Conservation (phyloP, 2,888 invertebrate genomes). For the Agrochola circellaris region DNA sequence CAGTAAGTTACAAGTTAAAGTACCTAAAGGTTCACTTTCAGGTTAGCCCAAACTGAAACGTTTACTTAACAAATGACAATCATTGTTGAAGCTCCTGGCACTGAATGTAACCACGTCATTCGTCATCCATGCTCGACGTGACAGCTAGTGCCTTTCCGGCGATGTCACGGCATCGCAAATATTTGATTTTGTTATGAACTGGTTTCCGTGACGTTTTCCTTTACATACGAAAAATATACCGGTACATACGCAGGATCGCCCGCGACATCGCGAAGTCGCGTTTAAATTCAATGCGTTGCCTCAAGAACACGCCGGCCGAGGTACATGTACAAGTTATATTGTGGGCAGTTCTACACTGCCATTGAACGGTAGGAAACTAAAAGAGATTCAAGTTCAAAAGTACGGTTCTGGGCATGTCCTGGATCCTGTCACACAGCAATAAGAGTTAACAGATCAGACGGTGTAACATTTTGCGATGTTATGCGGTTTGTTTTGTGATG, state of each 20-base stretch:
- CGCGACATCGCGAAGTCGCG: conserved; percentile 49
- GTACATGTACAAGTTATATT: conserved; percentile 6
- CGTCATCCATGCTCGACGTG: conserved; percentile 31
- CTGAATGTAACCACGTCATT: conserved; percentile 28
- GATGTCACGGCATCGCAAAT: conserved; percentile 54
- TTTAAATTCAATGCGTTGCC: conserved; percentile 3
- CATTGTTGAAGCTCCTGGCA: conserved; percentile 22
- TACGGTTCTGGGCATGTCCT: background rate
- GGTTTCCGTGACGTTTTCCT: conserved; percentile 38
- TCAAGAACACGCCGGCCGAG: background rate
- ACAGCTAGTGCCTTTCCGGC: conserved; percentile 57
- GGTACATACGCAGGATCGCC: conserved; percentile 33
- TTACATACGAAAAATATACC: conserved; percentile 50
- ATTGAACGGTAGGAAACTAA: background rate
- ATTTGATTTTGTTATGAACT: conserved; percentile 43
- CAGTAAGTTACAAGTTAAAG: background rate
- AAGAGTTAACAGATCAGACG: no score
- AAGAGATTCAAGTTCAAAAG: background rate
- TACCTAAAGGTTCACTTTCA: background rate
- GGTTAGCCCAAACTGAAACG: background rate
- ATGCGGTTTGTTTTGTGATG: background rate
- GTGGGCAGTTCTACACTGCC: background rate
- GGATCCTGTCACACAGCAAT: background rate
- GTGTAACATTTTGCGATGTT: background rate
- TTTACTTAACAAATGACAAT: conserved; percentile 18